Percentiles rank a stretch among this genome's conserved stretches.
These are phyloP conservation scores for Actenoides hombroni DNA, from an alignment of 2,113 vertebrate genomes.

Conservation along the genomic window DNA sequence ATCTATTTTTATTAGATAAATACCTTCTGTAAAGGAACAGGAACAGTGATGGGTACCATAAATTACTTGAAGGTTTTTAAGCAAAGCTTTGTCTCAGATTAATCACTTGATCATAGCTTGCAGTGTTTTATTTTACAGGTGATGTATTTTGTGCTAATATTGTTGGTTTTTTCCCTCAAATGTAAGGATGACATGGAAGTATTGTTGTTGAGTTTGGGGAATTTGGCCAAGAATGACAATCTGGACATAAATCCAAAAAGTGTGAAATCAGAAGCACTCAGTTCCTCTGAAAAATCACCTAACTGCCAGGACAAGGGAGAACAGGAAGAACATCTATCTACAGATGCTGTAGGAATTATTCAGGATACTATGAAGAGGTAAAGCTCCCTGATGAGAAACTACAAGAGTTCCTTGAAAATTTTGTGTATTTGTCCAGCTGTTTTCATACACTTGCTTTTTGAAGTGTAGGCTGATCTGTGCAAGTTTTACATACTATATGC, in stretches of 20 bases:
- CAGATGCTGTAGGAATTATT: background rate
- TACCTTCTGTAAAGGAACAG: background rate
- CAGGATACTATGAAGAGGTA: constrained; percentile 58
- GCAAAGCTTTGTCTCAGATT: background rate
- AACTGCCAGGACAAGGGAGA: background rate
- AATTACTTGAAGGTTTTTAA: background rate
- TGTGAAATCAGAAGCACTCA: background rate
- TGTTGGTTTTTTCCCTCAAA: background rate
- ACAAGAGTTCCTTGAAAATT: background rate
- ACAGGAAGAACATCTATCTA: background rate
- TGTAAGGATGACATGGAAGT: constrained; percentile 50
- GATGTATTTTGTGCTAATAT: background rate
- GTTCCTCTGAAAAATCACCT: background rate
- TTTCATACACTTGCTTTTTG: background rate
- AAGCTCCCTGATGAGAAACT: background rate
- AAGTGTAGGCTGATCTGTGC: background rate
- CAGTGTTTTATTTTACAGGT: background rate
- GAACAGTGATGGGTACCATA: background rate
- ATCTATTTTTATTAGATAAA: background rate
- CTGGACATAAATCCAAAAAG: background rate
- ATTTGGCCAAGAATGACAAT: constrained; percentile 7
- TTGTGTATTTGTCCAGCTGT: background rate
- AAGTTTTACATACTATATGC: background rate
- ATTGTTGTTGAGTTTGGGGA: background rate
- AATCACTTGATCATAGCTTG: background rate